phyloP scores from a whole-genome alignment of 2,797 vertebrate genomes.

The Allenopithecus nigroviridis region DNA sequence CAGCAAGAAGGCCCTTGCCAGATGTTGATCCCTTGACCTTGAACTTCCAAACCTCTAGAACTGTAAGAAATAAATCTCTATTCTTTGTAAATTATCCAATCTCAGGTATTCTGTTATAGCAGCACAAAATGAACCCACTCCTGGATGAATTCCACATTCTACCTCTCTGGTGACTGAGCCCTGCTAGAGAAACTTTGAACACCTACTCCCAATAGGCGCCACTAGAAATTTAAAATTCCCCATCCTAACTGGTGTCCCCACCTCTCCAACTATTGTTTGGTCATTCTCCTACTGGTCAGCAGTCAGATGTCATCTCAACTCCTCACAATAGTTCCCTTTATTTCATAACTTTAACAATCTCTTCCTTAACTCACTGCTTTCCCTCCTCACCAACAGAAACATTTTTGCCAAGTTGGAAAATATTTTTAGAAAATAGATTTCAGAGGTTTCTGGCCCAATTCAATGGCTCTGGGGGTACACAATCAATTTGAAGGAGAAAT shows the following conservation, averaged over 20 bases:
- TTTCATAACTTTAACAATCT: neutral
- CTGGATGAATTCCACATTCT: neutral
- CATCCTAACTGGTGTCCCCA: accelerated
- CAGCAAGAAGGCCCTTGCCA: neutral
- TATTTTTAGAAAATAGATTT: constrained; percentile 46
- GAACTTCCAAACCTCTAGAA: neutral
- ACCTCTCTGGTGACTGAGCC: neutral
- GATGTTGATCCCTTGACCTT: neutral
- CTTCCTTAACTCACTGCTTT: neutral
- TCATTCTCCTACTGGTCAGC: neutral
- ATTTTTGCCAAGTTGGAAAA: constrained; percentile 34
- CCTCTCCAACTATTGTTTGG: neutral
- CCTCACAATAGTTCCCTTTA: neutral
- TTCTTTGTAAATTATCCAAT: neutral
- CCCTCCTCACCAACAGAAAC: neutral
- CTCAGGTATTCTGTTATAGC: neutral
- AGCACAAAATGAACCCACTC: neutral
- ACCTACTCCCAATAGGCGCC: neutral
- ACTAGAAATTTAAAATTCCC: neutral
- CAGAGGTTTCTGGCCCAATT: neutral
- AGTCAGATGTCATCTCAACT: neutral
- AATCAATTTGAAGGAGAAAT: constrained; percentile 53
- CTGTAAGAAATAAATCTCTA: neutral
- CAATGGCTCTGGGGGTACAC: neutral
- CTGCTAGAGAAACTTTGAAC: neutral